A percentile compares a stretch with the other conserved stretches of the same genome.
Conservation (phyloP, 2,797 vertebrate species). For the Gobio occitaniae region DNA sequence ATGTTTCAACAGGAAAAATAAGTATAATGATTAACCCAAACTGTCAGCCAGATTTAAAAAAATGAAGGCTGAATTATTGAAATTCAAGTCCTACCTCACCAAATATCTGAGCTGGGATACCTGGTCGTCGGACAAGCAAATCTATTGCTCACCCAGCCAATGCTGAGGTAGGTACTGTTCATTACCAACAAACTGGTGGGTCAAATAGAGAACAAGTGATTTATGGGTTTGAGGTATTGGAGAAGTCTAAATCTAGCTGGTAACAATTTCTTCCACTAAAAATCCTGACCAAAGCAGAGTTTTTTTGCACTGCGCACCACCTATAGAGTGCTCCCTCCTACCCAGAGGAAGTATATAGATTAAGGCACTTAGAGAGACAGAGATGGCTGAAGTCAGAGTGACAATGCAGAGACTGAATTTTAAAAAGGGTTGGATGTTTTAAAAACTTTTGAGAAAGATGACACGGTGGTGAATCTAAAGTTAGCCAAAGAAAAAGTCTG, state of each 20-base stretch:
- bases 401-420: neutral
- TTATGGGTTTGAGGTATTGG: constrained; percentile 12
- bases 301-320: constrained; percentile 1
- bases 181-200: constrained; percentile 4
- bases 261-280: neutral
- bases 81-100: neutral
- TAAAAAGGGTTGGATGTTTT: neutral
- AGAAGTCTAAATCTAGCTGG: constrained; percentile 1
- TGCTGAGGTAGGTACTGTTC: neutral
- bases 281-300: neutral
- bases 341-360: constrained; percentile 27
- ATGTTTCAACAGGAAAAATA: neutral
- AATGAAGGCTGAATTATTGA: neutral
- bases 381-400: neutral
- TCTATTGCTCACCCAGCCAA: constrained; percentile 34
- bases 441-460: constrained; percentile 3
- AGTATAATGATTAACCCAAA: neutral
- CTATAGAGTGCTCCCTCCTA: constrained; percentile 9
- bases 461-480: neutral
- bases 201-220: constrained; percentile 2
- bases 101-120: neutral
- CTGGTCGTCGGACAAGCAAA: neutral
- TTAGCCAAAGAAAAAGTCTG: constrained; percentile 1
- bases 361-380: constrained; percentile 47
- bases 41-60: neutral